These are phyloP conservation scores for Liasis olivaceus DNA, from an alignment of 2,797 vertebrate genomes.

Conservation along the genomic window DNA sequence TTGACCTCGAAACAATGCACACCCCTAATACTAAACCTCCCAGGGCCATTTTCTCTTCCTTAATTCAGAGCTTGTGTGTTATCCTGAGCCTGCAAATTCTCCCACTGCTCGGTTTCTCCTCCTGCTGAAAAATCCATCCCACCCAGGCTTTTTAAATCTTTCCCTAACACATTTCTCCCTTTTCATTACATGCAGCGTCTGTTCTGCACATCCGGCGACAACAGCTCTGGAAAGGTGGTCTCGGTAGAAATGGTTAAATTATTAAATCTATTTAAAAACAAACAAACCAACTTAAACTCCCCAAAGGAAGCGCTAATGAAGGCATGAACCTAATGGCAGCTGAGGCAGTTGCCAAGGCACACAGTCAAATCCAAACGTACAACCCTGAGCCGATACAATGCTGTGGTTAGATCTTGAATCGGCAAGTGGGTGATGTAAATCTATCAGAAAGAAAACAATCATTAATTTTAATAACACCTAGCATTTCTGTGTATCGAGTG, in stretches of 20 bases:
- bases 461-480: neutral
- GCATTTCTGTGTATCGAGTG: neutral
- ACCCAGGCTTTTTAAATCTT: neutral
- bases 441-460: neutral
- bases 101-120: neutral
- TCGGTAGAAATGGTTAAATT: neutral
- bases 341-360: neutral
- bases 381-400: conserved; percentile 15
- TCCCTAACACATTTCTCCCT: neutral
- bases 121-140: neutral
- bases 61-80: neutral
- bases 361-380: conserved; percentile 1
- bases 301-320: conserved; percentile 21
- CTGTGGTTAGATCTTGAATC: neutral
- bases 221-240: neutral
- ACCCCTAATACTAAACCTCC: neutral
- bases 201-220: neutral
- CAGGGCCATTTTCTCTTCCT: neutral
- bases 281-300: neutral
- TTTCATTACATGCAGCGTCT: neutral
- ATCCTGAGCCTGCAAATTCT: no score
- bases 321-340: conserved; percentile 41
- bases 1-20: neutral
- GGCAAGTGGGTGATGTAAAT: neutral
- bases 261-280: conserved; percentile 10